These are phyloP conservation scores for Abrostola tripartita DNA, from an alignment of 2,888 invertebrate genomes.

Conservation along the genomic window DNA sequence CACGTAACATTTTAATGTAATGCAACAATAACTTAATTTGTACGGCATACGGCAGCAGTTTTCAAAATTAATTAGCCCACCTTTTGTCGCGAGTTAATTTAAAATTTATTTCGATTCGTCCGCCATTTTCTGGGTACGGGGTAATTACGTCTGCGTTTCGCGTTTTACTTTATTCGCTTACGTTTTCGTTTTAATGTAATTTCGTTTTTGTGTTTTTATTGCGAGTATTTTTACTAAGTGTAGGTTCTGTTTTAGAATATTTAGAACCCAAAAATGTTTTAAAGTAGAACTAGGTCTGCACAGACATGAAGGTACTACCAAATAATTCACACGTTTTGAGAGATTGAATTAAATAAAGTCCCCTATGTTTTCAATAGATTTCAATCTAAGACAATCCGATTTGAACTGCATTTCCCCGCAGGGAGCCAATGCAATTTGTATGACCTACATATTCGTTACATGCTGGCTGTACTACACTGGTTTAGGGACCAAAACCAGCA, in stretches of 20 bases:
- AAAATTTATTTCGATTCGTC: slow-evolving; percentile 68
- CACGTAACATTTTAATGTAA: slow-evolving; percentile 26
- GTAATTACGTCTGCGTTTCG: slow-evolving; percentile 52
- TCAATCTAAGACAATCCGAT: too few relatives aligned
- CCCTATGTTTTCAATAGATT: too few relatives aligned
- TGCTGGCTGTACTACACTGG: too few relatives aligned
- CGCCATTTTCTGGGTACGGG: slow-evolving; percentile 56
- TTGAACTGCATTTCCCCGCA: too few relatives aligned
- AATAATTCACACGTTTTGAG: too few relatives aligned
- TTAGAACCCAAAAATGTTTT: too few relatives aligned
- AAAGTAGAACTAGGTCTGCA: too few relatives aligned
- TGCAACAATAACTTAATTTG: slow-evolving; percentile 53
- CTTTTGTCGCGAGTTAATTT: slow-evolving; percentile 68
- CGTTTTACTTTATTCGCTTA: slow-evolving; percentile 55
- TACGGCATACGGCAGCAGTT: slow-evolving; percentile 62
- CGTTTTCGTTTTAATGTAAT: slow-evolving; percentile 56
- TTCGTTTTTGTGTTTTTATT: slow-evolving; percentile 27
- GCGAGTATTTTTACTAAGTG: slow-evolving; percentile 5
- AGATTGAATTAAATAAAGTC: too few relatives aligned
- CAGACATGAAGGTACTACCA: too few relatives aligned
- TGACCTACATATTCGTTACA: too few relatives aligned
- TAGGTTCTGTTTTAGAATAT: background rate
- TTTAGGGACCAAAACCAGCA: background rate
- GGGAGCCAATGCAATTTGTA: too few relatives aligned
- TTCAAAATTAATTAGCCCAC: slow-evolving; percentile 69